These are phyloP conservation scores for Oenanthe oenanthe DNA, from an alignment of 2,113 vertebrate genomes.

Conservation along the genomic window DNA sequence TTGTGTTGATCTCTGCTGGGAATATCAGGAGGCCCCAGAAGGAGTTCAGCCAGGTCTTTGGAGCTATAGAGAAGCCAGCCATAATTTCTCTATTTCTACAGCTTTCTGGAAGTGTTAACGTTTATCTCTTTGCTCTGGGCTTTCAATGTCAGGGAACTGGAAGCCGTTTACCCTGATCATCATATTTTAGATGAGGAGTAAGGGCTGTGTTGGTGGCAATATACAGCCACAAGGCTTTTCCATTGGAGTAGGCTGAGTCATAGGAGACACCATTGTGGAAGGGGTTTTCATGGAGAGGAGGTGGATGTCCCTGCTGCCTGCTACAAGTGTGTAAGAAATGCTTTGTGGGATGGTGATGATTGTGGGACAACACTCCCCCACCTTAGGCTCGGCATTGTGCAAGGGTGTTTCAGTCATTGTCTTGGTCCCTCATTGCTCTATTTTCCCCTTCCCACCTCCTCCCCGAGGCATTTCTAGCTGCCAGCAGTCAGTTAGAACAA, in stretches of 20 bases:
- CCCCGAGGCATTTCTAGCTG: neutral
- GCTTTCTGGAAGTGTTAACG: constrained; percentile 16
- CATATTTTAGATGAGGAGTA: neutral
- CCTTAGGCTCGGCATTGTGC: neutral
- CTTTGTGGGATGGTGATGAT: too few relatives aligned
- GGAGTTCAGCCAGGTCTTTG: neutral
- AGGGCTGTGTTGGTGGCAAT: neutral
- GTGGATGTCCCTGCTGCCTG: neutral
- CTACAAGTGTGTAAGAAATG: neutral
- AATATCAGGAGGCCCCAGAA: neutral
- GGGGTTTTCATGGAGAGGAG: neutral
- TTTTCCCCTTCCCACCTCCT: neutral
- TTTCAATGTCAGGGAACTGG: neutral
- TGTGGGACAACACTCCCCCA: neutral
- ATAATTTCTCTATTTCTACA: neutral
- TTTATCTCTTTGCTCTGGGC: constrained; percentile 23
- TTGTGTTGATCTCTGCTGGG: neutral
- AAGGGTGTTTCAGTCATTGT: accelerated
- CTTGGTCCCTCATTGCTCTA: neutral
- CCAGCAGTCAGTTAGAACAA: neutral
- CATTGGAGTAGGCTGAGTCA: neutral
- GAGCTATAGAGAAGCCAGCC: neutral
- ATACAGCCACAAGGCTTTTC: neutral
- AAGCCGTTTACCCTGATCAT: neutral
- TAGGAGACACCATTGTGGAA: neutral